These are phyloP conservation scores for Palaemon carinicauda DNA, from an alignment of 1,140 invertebrate genomes.

Conservation along the genomic window DNA sequence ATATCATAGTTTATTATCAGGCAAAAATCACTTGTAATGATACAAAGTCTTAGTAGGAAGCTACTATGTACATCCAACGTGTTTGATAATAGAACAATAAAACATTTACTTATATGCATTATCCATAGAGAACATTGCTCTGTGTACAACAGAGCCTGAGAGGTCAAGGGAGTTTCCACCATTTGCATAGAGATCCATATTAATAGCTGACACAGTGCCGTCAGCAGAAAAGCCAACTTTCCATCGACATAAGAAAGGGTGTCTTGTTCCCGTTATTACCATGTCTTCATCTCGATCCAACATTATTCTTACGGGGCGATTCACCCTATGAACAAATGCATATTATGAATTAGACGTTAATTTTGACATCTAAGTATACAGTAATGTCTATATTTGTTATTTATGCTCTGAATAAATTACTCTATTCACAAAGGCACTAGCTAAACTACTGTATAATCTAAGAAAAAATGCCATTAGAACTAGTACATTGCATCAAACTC, in stretches of 20 bases:
- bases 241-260: constrained; percentile 88
- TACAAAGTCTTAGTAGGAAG: neutral
- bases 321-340: constrained; percentile 6
- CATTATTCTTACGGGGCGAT: constrained; percentile 84
- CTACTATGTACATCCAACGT: too few relatives aligned
- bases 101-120: constrained; percentile 50
- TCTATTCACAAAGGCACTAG: too few relatives aligned
- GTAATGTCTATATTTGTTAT: too few relatives aligned
- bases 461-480: too few relatives aligned
- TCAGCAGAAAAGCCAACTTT: constrained; percentile 81
- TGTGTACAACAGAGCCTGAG: constrained; percentile 66
- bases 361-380: too few relatives aligned
- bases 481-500: too few relatives aligned
- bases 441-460: too few relatives aligned
- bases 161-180: constrained; percentile 84
- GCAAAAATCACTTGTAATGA: neutral
- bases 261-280: constrained; percentile 83
- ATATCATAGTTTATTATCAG: too few relatives aligned
- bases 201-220: constrained; percentile 77
- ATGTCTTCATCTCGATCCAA: constrained; percentile 95
- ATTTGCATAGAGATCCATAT: constrained; percentile 82
- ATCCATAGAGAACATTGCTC: constrained; percentile 29
- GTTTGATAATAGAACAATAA: too few relatives aligned
- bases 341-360: constrained; percentile 62
- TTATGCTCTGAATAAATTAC: neutral